phyloP scores from a whole-genome alignment of 2,113 vertebrate genomes.

The Notarius lentiginosus region DNA sequence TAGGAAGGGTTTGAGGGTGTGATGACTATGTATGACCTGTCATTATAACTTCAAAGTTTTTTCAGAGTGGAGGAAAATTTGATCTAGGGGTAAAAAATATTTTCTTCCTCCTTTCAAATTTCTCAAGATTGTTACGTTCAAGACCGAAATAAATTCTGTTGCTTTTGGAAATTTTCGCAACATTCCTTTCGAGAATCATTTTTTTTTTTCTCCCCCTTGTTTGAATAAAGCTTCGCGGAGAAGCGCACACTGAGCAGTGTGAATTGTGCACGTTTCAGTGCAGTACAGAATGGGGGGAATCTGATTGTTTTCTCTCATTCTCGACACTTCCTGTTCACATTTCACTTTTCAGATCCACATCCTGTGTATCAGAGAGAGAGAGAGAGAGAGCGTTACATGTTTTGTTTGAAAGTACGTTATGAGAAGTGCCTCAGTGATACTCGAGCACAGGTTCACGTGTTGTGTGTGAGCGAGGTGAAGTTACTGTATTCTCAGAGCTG shows the following conservation, averaged over 20 bases:
- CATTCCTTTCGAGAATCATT: not conserved
- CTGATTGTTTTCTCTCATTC: conserved; percentile 18
- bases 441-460: not conserved
- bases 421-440: conserved; percentile 5
- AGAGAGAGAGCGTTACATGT: not conserved
- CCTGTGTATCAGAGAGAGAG: conserved; percentile 16
- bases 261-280: not conserved
- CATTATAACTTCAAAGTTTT: not conserved
- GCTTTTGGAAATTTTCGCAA: not conserved
- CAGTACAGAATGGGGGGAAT: not conserved
- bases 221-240: not conserved
- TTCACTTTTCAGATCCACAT: conserved; percentile 45
- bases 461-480: not conserved
- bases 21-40: not conserved
- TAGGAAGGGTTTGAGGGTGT: not conserved
- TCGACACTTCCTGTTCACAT: conserved; percentile 37
- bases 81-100: not conserved
- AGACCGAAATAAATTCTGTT: not conserved
- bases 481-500: not conserved
- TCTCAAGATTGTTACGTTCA: not conserved
- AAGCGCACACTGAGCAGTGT: not conserved
- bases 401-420: conserved; percentile 27
- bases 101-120: not conserved
- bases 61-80: not conserved
- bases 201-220: too few relatives aligned